A percentile compares a stretch with the other conserved stretches of the same genome.
These are phyloP conservation scores for Macroglossus sobrinus DNA, from an alignment of 2,113 vertebrate genomes.

Conservation along the genomic window DNA sequence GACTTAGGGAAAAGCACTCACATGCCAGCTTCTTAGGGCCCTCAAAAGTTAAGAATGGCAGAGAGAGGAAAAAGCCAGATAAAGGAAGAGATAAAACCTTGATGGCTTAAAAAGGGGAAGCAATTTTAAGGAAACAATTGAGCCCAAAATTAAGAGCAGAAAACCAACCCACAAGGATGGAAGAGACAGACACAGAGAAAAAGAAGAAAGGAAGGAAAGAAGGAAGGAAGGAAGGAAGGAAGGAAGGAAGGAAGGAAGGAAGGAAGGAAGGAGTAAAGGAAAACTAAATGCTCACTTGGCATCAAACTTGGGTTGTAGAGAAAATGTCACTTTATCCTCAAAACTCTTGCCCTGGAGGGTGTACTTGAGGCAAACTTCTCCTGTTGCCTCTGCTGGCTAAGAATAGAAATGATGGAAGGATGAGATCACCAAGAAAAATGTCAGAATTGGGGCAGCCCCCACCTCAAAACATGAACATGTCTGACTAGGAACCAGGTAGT, in stretches of 20 bases:
- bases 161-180: background rate
- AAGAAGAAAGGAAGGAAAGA: background rate
- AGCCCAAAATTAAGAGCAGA: background rate
- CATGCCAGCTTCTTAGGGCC: fast-evolving
- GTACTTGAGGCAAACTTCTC: constrained; percentile 63
- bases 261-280: background rate
- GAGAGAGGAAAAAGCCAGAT: background rate
- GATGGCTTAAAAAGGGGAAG: background rate
- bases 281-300: constrained; percentile 55
- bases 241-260: fast-evolving
- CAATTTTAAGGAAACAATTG: background rate
- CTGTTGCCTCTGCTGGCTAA: constrained; percentile 48
- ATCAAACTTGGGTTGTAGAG: constrained; percentile 54
- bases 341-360: constrained; percentile 46
- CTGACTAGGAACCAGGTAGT: background rate
- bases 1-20: background rate
- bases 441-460: background rate
- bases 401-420: background rate
- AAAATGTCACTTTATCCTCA: constrained; percentile 59
- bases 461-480: background rate
- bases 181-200: background rate
- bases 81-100: background rate
- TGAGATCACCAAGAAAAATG: background rate
- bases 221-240: background rate
- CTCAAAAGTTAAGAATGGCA: background rate